These are phyloP conservation scores for Hippocampus zosterae DNA, from an alignment of 2,113 vertebrate genomes.

Conservation along the genomic window DNA sequence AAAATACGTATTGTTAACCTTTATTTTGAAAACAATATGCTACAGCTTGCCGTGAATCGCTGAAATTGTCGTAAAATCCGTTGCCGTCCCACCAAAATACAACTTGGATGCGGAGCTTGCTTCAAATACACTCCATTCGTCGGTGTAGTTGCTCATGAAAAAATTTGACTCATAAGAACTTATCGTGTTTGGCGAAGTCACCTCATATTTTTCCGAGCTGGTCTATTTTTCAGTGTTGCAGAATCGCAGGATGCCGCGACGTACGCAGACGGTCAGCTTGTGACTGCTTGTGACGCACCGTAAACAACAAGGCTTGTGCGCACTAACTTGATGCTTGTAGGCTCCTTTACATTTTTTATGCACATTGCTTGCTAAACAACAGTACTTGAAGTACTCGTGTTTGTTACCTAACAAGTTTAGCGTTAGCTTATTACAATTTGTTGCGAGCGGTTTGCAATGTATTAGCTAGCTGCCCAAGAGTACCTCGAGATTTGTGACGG, in stretches of 20 bases:
- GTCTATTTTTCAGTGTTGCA: neutral
- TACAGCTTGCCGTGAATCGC: neutral
- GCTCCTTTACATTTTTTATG: neutral
- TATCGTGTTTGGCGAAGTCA: neutral
- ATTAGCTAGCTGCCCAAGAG: neutral
- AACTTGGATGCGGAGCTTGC: neutral
- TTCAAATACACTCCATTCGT: neutral
- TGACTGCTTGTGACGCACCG: slow-evolving; percentile 29
- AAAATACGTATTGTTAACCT: neutral
- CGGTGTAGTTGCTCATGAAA: neutral
- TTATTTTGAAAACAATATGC: slow-evolving; percentile 3
- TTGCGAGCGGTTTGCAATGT: neutral
- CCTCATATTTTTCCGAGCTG: neutral
- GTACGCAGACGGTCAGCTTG: slow-evolving; percentile 14
- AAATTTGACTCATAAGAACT: neutral
- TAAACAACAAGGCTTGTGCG: neutral
- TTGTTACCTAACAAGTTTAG: slow-evolving; percentile 10
- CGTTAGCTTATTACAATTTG: neutral
- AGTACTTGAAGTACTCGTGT: neutral
- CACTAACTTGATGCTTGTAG: neutral
- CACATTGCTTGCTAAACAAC: neutral
- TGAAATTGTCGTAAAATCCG: slow-evolving; percentile 7
- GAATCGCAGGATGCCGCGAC: slow-evolving; percentile 14
- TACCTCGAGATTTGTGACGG: neutral
- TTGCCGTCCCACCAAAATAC: neutral